Evolutionary conservation across 2,797 vertebrate genomes (phyloP).

Genomic region (Margarornis squamiger): DNA sequence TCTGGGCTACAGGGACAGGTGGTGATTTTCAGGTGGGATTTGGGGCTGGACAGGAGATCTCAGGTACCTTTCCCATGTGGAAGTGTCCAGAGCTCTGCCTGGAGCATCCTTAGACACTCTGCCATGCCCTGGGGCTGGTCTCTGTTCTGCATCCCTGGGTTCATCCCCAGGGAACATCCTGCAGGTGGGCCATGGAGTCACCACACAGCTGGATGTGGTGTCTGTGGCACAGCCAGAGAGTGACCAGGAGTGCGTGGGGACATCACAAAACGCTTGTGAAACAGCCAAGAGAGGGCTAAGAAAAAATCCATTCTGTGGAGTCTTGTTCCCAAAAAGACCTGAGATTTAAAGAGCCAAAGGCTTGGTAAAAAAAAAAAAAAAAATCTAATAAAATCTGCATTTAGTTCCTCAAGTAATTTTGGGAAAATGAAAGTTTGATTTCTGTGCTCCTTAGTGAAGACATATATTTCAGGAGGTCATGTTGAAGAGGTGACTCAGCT

Average conservation of each 20-base stretch:
- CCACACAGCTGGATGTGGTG: background rate
- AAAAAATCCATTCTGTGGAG: background rate
- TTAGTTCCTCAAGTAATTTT: background rate
- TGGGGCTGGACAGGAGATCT: background rate
- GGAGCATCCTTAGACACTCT: background rate
- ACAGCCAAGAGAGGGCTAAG: background rate
- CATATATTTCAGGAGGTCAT: fast-evolving
- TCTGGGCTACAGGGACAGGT: background rate
- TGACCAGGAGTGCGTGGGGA: background rate
- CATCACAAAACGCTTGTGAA: fast-evolving
- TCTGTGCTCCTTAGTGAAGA: background rate
- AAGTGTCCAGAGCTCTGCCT: background rate
- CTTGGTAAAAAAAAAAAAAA: background rate
- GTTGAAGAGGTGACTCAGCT: background rate
- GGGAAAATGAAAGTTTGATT: background rate
- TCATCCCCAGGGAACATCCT: too few species aligned
- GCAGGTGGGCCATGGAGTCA: too few species aligned
- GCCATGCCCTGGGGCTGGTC: background rate
- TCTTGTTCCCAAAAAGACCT: background rate
- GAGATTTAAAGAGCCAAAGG: background rate
- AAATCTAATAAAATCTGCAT: background rate
- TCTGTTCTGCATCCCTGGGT: background rate
- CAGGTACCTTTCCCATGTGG: fast-evolving
- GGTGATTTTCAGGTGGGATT: fast-evolving
- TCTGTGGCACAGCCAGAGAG: fast-evolving